A percentile compares a stretch with the other conserved stretches of the same genome.
phyloP scores from a whole-genome alignment of 2,888 invertebrate genomes.

The Acrocyrtus sp. region DNA sequence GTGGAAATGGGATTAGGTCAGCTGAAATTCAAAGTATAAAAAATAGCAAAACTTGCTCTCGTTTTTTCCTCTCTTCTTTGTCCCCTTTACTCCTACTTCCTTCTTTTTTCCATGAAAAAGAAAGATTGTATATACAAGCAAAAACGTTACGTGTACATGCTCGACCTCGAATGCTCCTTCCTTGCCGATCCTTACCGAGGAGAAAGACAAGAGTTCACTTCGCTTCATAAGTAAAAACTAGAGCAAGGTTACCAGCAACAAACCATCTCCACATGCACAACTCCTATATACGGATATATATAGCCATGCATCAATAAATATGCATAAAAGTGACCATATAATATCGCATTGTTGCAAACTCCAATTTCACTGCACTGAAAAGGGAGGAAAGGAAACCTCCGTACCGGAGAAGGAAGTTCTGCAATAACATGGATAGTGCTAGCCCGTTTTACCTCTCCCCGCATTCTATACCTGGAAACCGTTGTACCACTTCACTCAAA shows the following conservation, averaged over 20 bases:
- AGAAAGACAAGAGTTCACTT: constrained; percentile 12
- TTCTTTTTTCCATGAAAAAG: constrained; percentile 23
- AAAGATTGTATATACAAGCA: background rate
- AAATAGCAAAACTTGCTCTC: no score
- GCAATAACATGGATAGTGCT: no score
- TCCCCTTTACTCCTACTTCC: constrained; percentile 3
- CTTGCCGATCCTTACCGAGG: constrained; percentile 39
- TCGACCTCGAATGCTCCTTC: constrained; percentile 38
- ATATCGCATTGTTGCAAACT: constrained; percentile 26
- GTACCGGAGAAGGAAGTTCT: no score
- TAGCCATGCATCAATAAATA: no score
- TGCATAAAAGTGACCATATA: constrained; percentile 42
- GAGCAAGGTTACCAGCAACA: constrained; percentile 41
- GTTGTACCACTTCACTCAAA: no score
- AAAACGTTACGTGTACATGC: constrained; percentile 15
- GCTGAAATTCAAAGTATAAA: constrained; percentile 26
- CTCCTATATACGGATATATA: background rate
- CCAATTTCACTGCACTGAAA: constrained; percentile 5
- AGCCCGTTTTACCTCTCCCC: no score
- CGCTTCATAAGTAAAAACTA: constrained; percentile 15
- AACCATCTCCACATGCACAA: constrained; percentile 2
- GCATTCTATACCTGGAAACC: no score
- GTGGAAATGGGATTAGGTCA: constrained; percentile 44
- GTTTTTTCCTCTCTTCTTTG: background rate
- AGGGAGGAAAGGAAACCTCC: background rate